Evolutionary conservation across 2,797 vertebrate genomes (phyloP), one percentile per base, ranked within the genome.

Genomic region (Zalophus californianus): DNA sequence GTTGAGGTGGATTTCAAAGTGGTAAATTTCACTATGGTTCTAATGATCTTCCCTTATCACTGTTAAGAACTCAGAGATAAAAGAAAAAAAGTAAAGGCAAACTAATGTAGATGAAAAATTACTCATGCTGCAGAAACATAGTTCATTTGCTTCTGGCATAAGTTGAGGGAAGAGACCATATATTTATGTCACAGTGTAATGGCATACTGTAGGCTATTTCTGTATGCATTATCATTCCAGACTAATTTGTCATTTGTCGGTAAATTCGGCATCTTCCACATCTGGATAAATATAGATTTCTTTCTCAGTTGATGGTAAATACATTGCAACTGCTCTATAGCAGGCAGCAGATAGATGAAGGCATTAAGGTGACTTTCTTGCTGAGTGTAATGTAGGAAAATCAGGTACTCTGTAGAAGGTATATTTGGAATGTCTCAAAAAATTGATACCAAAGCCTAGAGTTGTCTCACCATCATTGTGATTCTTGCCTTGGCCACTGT

Each of bases 171-270:
- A 98, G 97, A 90, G 98, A 97, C 97, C 97, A 99, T 99, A 99
- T 98, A 98, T 99, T 99, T 98, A 96, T 98, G 98, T 99, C 98
- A 98, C 98, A 97, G 96, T 97, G 98, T 98, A 99, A 99, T 98
- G 97, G 97, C 97, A 94, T 86, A 98, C 98, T 98, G 96, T 98
- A 98, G 98, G 98, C 98, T 98, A 98, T 98, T 98, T 98, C 98
- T 98, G 96, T 98, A 98, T 97, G 97, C 90, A 56, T 98, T 98
- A 95, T 97, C 96, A 97, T 98, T 98, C 90, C 0, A 72, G 98
- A 96, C 96, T 98, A 98, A 66, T 99, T 99, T 99, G 97, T 99
- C 98, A 99, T 95, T 98, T 98, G 98, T 98, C 97, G 94, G 97
- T 97, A 98, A 98, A 98, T 98, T 98, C 98, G 98, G 97, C 98